Evolutionary conservation across 2,113 vertebrate species (phyloP).

Genomic region (Lepus americanus): DNA sequence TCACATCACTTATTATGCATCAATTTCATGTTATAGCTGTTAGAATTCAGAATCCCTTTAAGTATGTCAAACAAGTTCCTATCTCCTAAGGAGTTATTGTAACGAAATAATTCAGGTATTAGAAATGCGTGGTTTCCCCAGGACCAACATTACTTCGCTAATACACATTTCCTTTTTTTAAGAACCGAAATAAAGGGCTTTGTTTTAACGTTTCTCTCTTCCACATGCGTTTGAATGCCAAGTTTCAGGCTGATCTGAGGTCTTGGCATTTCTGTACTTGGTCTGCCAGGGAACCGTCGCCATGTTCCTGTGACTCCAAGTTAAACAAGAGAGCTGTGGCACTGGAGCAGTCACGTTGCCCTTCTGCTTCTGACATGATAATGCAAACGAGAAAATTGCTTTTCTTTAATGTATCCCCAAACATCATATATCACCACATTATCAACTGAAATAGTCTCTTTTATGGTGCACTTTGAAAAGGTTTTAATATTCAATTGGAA

Average conservation of each 20-base stretch:
- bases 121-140: neutral
- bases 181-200: neutral
- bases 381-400: slow-evolving; percentile 28
- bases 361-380: slow-evolving; percentile 34
- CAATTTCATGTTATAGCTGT: neutral
- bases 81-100: neutral
- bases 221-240: neutral
- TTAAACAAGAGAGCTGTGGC: neutral
- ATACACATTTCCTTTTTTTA: slow-evolving; percentile 22
- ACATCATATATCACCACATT: slow-evolving; percentile 27
- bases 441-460: slow-evolving; percentile 59
- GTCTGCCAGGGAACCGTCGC: neutral
- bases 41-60: slow-evolving; percentile 13
- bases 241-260: neutral
- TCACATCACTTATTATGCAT: neutral
- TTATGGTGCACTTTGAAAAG: slow-evolving; percentile 17
- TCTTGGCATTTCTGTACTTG: neutral
- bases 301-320: neutral
- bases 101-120: neutral
- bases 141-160: neutral
- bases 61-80: slow-evolving; percentile 16
- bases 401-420: slow-evolving; percentile 60
- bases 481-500: slow-evolving; percentile 53
- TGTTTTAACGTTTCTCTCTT: neutral
- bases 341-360: neutral